These are phyloP conservation scores for Rhyacophila brunnea DNA, from an alignment of 1,140 invertebrate species.

Conservation along the genomic window DNA sequence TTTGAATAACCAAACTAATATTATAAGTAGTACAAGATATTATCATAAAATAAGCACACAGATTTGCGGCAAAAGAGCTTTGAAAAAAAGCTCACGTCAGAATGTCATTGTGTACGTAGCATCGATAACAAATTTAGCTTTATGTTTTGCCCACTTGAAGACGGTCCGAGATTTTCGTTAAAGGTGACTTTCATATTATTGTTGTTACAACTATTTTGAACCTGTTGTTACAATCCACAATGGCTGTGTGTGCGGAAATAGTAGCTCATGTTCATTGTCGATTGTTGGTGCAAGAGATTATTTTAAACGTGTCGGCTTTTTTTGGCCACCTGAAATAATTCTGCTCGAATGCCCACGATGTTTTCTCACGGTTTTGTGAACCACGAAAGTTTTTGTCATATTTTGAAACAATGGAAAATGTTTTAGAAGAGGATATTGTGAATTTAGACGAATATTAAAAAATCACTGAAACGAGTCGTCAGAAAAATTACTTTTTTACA, in stretches of 20 bases:
- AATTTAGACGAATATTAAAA: too few species aligned
- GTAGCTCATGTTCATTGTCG: slow-evolving; percentile 25
- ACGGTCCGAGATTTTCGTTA: neutral
- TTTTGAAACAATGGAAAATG: too few species aligned
- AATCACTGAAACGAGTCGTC: too few species aligned
- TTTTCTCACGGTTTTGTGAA: neutral
- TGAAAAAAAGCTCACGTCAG: slow-evolving; percentile 10
- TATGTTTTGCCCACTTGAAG: slow-evolving; percentile 27
- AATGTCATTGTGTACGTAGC: slow-evolving; percentile 7
- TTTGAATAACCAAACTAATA: too few species aligned
- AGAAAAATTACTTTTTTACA: too few species aligned
- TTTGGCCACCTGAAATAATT: neutral
- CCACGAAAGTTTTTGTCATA: too few species aligned
- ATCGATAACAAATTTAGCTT: slow-evolving; percentile 29
- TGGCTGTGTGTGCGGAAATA: slow-evolving; percentile 32
- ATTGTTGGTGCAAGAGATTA: slow-evolving; percentile 20
- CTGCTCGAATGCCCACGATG: neutral
- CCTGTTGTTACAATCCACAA: slow-evolving; percentile 16
- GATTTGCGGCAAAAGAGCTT: slow-evolving; percentile 4
- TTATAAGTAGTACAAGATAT: too few species aligned
- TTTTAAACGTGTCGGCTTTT: slow-evolving; percentile 18
- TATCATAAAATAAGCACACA: too few species aligned
- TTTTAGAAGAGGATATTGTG: too few species aligned
- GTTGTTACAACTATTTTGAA: neutral
- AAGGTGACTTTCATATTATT: neutral